Conservation (phyloP, 2,113 vertebrate genomes). For the Nannobrachium achirus region DNA sequence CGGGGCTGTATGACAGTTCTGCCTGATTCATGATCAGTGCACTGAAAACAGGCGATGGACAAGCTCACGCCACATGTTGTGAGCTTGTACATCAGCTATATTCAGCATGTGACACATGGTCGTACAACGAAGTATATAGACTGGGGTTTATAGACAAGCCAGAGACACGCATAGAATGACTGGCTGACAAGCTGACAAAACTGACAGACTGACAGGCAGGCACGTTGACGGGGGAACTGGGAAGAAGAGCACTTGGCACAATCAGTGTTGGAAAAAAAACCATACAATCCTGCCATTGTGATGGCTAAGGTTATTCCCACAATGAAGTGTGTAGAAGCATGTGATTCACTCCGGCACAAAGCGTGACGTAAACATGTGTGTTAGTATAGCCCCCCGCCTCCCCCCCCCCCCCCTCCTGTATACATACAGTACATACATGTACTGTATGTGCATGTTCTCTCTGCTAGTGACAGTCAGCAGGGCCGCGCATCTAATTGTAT, state of each 20-base stretch:
- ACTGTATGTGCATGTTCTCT: conserved; percentile 22
- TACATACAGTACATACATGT: background rate
- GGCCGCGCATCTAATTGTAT: background rate
- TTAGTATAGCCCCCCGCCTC: background rate
- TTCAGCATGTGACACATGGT: too few relatives aligned
- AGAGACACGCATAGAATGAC: background rate
- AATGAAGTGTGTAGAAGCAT: conserved; percentile 25
- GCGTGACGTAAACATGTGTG: conserved; percentile 3
- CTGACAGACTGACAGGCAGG: conserved; percentile 22
- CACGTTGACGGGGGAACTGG: conserved; percentile 11
- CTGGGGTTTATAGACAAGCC: too few relatives aligned
- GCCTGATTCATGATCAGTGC: conserved; percentile 37
- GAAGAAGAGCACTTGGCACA: conserved; percentile 54
- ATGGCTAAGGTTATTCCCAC: conserved; percentile 19
- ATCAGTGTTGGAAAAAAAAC: conserved; percentile 24
- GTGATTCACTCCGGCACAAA: conserved; percentile 33
- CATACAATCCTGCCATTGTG: conserved; percentile 35
- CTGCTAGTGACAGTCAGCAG: background rate
- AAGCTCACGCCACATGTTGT: too few relatives aligned
- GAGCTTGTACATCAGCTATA: too few relatives aligned
- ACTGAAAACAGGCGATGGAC: background rate
- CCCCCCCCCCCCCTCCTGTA: background rate
- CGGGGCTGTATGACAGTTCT: conserved; percentile 46
- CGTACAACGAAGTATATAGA: too few relatives aligned
- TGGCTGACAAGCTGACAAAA: background rate